Base-by-base conservation (phyloP, 2,113 vertebrate genomes). In the Perccottus glenii region DNA sequence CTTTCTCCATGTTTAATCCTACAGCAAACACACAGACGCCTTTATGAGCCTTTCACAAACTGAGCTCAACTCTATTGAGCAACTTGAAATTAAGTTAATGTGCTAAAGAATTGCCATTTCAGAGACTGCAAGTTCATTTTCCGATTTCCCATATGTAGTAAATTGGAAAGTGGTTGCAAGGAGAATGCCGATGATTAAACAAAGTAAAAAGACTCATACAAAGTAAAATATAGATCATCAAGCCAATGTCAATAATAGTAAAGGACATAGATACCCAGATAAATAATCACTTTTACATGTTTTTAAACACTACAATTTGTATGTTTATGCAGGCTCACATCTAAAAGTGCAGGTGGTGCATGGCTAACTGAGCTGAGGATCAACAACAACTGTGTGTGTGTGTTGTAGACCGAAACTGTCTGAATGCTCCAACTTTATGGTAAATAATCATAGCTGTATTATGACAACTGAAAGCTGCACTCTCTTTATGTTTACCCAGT, bases 1-100 rank as follows among this genome's bases (percentile, higher is more conserved):
- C 45, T 58, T 63, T 60, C 58, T 72, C 81, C 60, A 52, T 70
- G 48, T 72, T 72, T 74, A 70, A 76, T 73, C 81, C 68, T 58
- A 36, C 44, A 36, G 47, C 64, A 80, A 70, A 85, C 64, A 85
- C 36, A 69, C 62, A 47, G 10, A 7, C 32, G 52, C 35, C 52
- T 55, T 55, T 55, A 55, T 38, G 52, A 36, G 52, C 6, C 12
- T 11, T n/a, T 55, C 52, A 55, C 52, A 38, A 36, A 33, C 32
- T n/a, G 32, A 35, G 50, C 11, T 53, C 2, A 5, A 6, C 12
- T 12, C 27, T 5, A 10, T 12, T 45, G 4, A 45, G 12, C 32
- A 10, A 14, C 1, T 9, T 19, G 9, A 16, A 5, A 27, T 27
- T 27, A 27, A 27, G 19, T 27, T 27, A 27, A 27, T 27, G 19